These are phyloP conservation scores for Chionodraco myersi DNA, from an alignment of 2,113 vertebrate genomes.

Conservation along the genomic window DNA sequence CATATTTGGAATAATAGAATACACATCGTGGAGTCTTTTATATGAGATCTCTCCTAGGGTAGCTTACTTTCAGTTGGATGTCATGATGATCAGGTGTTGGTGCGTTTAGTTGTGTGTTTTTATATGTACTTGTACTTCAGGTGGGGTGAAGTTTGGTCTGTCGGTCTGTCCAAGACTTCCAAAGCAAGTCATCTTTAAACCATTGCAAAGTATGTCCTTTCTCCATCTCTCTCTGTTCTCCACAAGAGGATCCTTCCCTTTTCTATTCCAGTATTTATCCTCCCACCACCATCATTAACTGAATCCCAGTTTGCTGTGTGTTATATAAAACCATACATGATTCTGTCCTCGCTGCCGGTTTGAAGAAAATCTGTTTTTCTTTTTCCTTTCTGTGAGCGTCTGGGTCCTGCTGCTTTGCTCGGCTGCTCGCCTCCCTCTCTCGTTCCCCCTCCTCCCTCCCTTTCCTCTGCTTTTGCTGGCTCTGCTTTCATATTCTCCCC, in stretches of 20 bases:
- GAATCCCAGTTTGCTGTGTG: constrained; percentile 57
- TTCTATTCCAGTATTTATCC: constrained; percentile 22
- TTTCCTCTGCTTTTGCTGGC: constrained; percentile 61
- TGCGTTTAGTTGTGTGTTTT: too few relatives aligned
- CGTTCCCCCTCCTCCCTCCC: constrained; percentile 17
- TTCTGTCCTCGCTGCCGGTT: constrained; percentile 52
- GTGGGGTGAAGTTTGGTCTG: too few relatives aligned
- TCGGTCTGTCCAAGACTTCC: too few relatives aligned
- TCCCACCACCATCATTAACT: constrained; percentile 44
- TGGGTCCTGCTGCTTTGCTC: constrained; percentile 77
- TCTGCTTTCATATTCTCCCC: constrained; percentile 67
- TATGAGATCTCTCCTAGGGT: too few relatives aligned
- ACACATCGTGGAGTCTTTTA: too few relatives aligned
- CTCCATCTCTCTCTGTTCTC: constrained; percentile 35
- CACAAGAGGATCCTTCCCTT: constrained; percentile 9
- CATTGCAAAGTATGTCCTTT: constrained; percentile 8
- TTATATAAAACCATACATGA: constrained; percentile 55
- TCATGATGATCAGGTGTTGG: too few relatives aligned
- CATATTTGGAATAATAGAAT: too few relatives aligned
- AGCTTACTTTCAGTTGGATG: too few relatives aligned
- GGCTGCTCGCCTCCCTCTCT: constrained; percentile 44
- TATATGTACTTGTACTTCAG: too few relatives aligned
- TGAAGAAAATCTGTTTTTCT: constrained; percentile 65
- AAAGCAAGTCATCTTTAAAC: neutral
- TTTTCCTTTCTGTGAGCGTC: constrained; percentile 68